Percentiles rank a stretch among this genome's conserved stretches.
phyloP scores from a whole-genome alignment of 2,888 invertebrate genomes.

The Baronia brevicornis region DNA sequence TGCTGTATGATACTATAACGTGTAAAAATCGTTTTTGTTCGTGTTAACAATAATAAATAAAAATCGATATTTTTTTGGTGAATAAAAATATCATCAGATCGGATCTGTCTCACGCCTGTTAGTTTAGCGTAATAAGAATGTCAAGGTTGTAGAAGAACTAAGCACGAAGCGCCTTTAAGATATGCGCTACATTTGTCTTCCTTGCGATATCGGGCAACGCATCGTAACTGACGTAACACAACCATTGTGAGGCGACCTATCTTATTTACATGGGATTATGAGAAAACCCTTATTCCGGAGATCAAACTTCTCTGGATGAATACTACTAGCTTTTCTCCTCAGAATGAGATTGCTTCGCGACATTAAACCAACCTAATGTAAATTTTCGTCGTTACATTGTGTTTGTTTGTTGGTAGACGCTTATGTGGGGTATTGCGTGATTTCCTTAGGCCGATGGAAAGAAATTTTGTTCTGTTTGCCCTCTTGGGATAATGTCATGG shows the following conservation, averaged over 20 bases:
- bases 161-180: slow-evolving; percentile 43
- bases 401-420: slow-evolving; percentile 48
- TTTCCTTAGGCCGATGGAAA: slow-evolving; percentile 46
- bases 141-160: slow-evolving; percentile 43
- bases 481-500: slow-evolving; percentile 27
- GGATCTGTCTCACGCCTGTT: slow-evolving; percentile 6
- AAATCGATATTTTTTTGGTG: neutral
- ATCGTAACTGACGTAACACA: slow-evolving; percentile 50
- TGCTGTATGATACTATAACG: no score
- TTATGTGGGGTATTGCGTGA: slow-evolving; percentile 39
- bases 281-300: slow-evolving; percentile 29
- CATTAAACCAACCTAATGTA: slow-evolving; percentile 70
- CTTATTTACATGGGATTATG: slow-evolving; percentile 21
- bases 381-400: slow-evolving; percentile 60
- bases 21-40: no score
- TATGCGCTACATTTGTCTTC: slow-evolving; percentile 61
- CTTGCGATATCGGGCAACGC: slow-evolving; percentile 55
- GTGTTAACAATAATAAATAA: no score
- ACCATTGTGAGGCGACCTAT: slow-evolving; percentile 39
- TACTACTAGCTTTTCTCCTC: slow-evolving; percentile 51
- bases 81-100: no score
- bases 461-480: slow-evolving; percentile 26
- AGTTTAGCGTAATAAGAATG: slow-evolving; percentile 43
- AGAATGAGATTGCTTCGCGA: slow-evolving; percentile 70
- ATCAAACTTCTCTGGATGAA: slow-evolving; percentile 39